Evolutionary conservation across 2,113 vertebrate genomes (phyloP), one percentile per base, ranked within the genome.

Genomic region (Calypte anna): DNA sequence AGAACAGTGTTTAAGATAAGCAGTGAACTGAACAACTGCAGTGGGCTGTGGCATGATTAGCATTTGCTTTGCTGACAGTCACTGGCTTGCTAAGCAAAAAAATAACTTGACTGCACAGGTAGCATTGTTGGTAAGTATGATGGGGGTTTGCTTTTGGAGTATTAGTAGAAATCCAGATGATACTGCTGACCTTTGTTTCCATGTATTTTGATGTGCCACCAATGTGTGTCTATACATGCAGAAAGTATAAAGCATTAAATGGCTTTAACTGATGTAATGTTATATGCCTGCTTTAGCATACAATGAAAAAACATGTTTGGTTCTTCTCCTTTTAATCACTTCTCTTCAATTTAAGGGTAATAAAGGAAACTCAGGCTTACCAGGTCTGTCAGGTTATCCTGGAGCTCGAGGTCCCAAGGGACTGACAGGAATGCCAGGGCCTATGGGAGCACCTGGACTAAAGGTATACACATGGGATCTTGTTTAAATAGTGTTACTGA

Each of bases 391-490:
- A 83, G 99, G 99, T 76, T 98, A 96, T 96, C 98, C 99, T 88
- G 99, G 99, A 93, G 97, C 90, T 44, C 97, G 87, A 66, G 99
- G 99, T 93, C 97, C 98, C 67, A 96, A 97, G 38, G 99, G 99
- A 62, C 96, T 97, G 70, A 98, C 98, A 92, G 99, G 99, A 74
- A 90, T 82, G 30, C 95, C 96, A 94, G 99, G 99, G 94, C 98
- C 97, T 81, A 96, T 69, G 67, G 99, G 99, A 82, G 92, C 91
- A 9, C 96, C 96, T 5, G 99, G 99, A 90, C 96, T 96, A 70
- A 99, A 99, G 99, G 99, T 99, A 96, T 30, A 59, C 8, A 24
- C 9, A 8, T 24, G 20, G 19, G 3, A n/a, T 67, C 67, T 82
- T 79, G 21, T 46, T 82, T 24, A 36, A 46, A 8, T 55, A 36